Evolutionary conservation across 2,888 invertebrate species (phyloP), one percentile per base, ranked within the genome.

Genomic region (Adela reaumurella): DNA sequence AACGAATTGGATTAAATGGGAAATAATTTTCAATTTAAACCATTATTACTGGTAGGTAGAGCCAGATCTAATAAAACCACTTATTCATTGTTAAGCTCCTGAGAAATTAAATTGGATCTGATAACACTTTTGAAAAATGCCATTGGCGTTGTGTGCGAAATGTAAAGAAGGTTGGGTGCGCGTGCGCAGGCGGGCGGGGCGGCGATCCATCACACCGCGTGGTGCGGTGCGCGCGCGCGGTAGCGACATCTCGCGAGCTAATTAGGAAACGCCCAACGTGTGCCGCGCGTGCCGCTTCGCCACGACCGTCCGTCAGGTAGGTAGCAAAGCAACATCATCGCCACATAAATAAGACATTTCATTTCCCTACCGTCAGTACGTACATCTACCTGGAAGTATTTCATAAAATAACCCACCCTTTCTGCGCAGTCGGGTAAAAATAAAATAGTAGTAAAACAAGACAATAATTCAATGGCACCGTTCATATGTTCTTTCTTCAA

Each of bases 1-100:
- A 79, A 78, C 78, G 78, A 79, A 79, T 79, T 70, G 78, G 66
- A 70, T 74, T 76, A 77, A 77, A 78, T 79, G 78, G 77, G 72
- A 78, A 77, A 74, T 67, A n/a, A n/a, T n/a, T n/a, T n/a, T n/a
- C n/a, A n/a, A n/a, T n/a, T n/a, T n/a, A n/a, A n/a, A n/a, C n/a
- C n/a, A n/a, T n/a, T n/a, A n/a, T n/a, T n/a, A n/a, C n/a, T n/a
- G n/a, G n/a, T n/a, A n/a, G n/a, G n/a, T n/a, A n/a, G n/a, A n/a
- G n/a, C n/a, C n/a, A n/a, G n/a, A n/a, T n/a, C n/a, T n/a, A n/a
- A n/a, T n/a, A n/a, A n/a, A n/a, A n/a, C n/a, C n/a, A n/a, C n/a
- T n/a, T n/a, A n/a, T n/a, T n/a, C n/a, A n/a, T n/a, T n/a, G n/a
- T n/a, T n/a, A n/a, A n/a, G n/a, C n/a, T n/a, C n/a, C n/a, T n/a